Conservation (phyloP, 2,888 invertebrate genomes). For the Rhogogaster chlorosoma region DNA sequence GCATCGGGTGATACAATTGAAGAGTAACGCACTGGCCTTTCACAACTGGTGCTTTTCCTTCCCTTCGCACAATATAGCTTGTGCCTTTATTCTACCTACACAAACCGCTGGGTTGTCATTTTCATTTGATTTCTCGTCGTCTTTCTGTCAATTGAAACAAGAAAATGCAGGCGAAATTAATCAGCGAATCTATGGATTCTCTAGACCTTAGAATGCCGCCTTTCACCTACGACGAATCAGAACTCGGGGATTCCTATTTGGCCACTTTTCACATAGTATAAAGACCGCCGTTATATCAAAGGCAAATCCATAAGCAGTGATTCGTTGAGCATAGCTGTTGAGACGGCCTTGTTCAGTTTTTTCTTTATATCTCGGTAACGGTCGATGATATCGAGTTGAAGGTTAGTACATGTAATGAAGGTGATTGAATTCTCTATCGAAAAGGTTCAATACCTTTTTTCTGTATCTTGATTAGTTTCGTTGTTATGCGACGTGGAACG, state of each 20-base stretch:
- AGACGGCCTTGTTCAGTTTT: neutral
- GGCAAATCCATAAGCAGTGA: no score
- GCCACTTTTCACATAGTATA: neutral
- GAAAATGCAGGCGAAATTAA: neutral
- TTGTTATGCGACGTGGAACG: no score
- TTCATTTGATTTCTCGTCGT: neutral
- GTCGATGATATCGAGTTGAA: neutral
- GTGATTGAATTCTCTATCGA: neutral
- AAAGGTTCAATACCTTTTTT: neutral
- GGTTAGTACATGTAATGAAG: neutral
- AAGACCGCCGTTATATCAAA: neutral
- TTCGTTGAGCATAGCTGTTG: no score
- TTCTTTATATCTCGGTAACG: neutral
- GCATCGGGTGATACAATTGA: conserved; percentile 30
- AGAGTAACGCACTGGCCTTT: neutral
- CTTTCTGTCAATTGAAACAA: neutral
- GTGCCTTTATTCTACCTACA: neutral
- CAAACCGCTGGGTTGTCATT: neutral
- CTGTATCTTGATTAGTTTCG: neutral
- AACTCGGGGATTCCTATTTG: neutral
- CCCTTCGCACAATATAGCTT: neutral
- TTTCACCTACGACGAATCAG: neutral
- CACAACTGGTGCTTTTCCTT: neutral
- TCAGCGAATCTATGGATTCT: neutral
- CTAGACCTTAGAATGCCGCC: neutral